phyloP scores from a whole-genome alignment of 2,113 vertebrate species.

The Sinocyclocheilus anshuiensis region DNA sequence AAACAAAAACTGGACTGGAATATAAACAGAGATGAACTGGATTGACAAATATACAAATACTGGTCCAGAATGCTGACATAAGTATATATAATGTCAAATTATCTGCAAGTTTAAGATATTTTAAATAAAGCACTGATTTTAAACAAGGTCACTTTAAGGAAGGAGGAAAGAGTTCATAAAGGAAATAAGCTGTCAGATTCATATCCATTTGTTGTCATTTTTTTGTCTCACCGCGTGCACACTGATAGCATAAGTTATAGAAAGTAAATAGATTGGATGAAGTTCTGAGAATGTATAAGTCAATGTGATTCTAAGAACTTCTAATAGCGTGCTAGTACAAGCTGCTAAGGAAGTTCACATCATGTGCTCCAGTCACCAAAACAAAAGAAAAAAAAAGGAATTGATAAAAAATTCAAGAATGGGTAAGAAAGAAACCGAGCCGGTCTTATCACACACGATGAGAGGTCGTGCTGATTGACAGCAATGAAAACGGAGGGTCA shows the following conservation, averaged over 20 bases:
- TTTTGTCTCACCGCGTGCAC: not conserved
- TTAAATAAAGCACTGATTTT: conserved; percentile 2
- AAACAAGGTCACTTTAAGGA: not conserved
- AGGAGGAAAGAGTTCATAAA: not conserved
- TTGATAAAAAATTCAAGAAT: not conserved
- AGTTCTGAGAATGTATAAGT: conserved; percentile 43
- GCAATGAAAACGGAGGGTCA: conserved; percentile 36
- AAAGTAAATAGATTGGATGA: not conserved
- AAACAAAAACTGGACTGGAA: not conserved
- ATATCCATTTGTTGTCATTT: not conserved
- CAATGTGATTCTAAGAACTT: conserved; percentile 21
- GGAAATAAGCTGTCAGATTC: not conserved
- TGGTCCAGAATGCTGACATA: not conserved
- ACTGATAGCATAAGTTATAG: not conserved
- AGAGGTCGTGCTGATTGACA: conserved; percentile 38
- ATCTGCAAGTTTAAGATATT: not conserved
- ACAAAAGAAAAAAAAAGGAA: not conserved
- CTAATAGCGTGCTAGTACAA: conserved; percentile 20
- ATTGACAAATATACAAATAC: not conserved
- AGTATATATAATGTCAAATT: not conserved
- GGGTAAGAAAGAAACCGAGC: conserved; percentile 4
- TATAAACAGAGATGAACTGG: not conserved
- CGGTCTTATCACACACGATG: conserved; percentile 30
- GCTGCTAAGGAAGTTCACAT: conserved; percentile 38
- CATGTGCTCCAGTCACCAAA: not conserved